Conservation (phyloP, 2,888 invertebrate genomes). For the Gandaritis pyraliata region DNA sequence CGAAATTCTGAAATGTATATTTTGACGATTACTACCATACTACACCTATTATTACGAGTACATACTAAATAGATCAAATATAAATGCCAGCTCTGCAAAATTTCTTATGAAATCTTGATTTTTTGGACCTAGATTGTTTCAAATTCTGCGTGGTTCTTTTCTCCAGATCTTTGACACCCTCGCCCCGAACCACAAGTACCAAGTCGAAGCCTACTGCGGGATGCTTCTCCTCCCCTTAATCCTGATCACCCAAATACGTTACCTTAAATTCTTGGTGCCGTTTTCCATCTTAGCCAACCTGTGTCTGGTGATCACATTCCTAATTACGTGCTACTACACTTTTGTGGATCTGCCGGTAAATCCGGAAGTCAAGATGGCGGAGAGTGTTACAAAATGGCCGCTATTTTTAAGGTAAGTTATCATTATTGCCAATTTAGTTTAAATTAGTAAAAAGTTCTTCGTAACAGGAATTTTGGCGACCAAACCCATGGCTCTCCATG, state of each 20-base stretch:
- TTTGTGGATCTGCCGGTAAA: constrained; percentile 79
- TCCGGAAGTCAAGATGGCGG: constrained; percentile 62
- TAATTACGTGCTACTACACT: constrained; percentile 92
- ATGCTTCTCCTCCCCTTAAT: constrained; percentile 88
- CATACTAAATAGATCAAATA: too few relatives aligned
- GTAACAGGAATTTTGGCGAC: too few relatives aligned
- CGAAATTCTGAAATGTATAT: too few relatives aligned
- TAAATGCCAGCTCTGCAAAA: too few relatives aligned
- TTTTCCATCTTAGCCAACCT: constrained; percentile 95
- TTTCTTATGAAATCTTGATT: too few relatives aligned
- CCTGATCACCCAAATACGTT: constrained; percentile 87
- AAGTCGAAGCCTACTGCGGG: constrained; percentile 86
- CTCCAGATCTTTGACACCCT: constrained; percentile 82
- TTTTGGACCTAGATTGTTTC: too few relatives aligned
- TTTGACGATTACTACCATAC: too few relatives aligned
- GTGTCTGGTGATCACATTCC: constrained; percentile 90
- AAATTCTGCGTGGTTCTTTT: constrained; percentile 14
- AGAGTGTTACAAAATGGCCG: constrained; percentile 86
- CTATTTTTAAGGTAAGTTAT: constrained; percentile 90
- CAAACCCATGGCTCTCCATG: too few relatives aligned
- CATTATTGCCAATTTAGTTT: too few relatives aligned
- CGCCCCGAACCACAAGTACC: constrained; percentile 65
- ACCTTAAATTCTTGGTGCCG: constrained; percentile 93
- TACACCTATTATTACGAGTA: too few relatives aligned
- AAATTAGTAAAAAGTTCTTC: too few relatives aligned